Evolutionary conservation across 2,888 invertebrate species (phyloP).

Genomic region (Cheilosia urbana): DNA sequence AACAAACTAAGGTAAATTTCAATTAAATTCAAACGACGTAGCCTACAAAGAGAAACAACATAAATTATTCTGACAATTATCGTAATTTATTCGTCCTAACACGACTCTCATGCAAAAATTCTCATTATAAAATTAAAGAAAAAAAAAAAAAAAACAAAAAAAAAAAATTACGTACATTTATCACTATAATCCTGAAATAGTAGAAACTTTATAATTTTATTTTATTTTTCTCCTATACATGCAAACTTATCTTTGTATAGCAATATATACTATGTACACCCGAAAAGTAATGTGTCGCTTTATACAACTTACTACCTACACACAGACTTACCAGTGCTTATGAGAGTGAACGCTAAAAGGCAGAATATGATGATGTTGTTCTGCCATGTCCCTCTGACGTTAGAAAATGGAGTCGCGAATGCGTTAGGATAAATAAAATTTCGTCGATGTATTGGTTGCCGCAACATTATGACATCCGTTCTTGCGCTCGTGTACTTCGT

Average conservation of each 20-base stretch:
- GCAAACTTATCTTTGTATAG: constrained; percentile 27
- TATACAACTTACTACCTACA: constrained; percentile 2
- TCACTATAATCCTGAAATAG: constrained; percentile 51
- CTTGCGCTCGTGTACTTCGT: constrained; percentile 10
- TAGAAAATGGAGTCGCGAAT: constrained; percentile 77
- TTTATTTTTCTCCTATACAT: not conserved
- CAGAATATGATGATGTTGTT: constrained; percentile 73
- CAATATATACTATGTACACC: constrained; percentile 1
- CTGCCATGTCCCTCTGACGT: constrained; percentile 72
- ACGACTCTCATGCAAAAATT: constrained; percentile 42
- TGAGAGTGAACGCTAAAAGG: constrained; percentile 68
- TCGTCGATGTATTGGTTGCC: constrained; percentile 69
- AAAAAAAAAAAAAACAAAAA: constrained; percentile 35
- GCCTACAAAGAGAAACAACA: constrained; percentile 61
- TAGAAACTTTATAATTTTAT: constrained; percentile 27
- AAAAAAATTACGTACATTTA: not conserved
- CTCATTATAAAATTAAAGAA: constrained; percentile 60
- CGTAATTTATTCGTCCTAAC: constrained; percentile 69
- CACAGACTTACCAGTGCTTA: constrained; percentile 66
- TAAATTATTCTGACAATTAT: constrained; percentile 72
- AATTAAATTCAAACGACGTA: constrained; percentile 73
- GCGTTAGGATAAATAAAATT: constrained; percentile 75
- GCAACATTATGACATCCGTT: constrained; percentile 77
- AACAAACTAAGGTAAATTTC: constrained; percentile 68
- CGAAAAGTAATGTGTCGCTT: constrained; percentile 34